A percentile compares a stretch with the other conserved stretches of the same genome.
phyloP scores from a whole-genome alignment of 2,888 invertebrate species.

The Geophilus truncorum region DNA sequence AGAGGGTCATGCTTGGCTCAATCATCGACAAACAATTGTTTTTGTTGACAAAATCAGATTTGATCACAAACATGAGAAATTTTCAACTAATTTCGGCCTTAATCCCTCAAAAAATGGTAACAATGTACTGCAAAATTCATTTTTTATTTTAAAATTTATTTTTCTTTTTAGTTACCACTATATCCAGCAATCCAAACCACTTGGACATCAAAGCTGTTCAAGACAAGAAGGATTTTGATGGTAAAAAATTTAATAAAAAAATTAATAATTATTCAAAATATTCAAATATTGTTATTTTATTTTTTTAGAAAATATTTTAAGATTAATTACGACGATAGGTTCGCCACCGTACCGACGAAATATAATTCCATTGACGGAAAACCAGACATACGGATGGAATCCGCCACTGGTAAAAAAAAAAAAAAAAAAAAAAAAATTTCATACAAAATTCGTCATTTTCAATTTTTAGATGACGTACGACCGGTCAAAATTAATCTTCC shows the following conservation, averaged over 20 bases:
- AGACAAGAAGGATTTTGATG: not conserved
- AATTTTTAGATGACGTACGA: not conserved
- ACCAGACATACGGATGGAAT: not conserved
- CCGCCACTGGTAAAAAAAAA: not conserved
- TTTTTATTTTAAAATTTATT: not conserved
- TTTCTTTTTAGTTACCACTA: not conserved
- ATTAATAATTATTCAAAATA: no score
- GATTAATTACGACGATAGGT: not conserved
- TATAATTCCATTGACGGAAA: not conserved
- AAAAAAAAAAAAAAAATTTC: no score
- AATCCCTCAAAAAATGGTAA: not conserved
- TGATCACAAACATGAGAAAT: not conserved
- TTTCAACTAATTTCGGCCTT: not conserved
- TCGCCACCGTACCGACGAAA: not conserved
- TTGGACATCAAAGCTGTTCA: not conserved
- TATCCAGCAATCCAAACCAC: not conserved
- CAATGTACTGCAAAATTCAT: not conserved
- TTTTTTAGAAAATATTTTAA: not conserved
- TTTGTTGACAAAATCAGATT: not conserved
- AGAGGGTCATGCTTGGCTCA: not conserved
- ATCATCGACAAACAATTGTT: not conserved
- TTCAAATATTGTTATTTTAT: no score
- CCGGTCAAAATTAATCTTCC: not conserved
- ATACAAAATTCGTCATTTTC: not conserved
- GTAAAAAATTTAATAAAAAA: not conserved